Evolutionary conservation across 2,797 vertebrate genomes (phyloP), one percentile per base, ranked within the genome.

Genomic region (Acanthurus tractus): DNA sequence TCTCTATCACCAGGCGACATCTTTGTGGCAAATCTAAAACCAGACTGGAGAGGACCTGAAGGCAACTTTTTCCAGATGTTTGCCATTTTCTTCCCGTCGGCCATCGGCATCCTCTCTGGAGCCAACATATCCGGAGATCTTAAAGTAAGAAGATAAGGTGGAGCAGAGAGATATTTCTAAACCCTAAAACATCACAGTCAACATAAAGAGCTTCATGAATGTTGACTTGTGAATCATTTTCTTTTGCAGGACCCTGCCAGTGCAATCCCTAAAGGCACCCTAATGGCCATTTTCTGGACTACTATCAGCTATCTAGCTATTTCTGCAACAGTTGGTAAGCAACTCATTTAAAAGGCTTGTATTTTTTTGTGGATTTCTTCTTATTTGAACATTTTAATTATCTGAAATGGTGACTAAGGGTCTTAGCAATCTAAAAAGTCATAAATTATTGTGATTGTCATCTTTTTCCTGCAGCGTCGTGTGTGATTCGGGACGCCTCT

Each of bases 61-160:
- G 70, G 79, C 2, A 69, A 54, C 73, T 96, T 96, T 81, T 96
- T 96, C 64, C 63, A 85, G 46, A 94, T 95, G 92, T 96, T 97
- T 81, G 93, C 94, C 68, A 94, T 96, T 82, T 96, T 96, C 79
- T 96, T 96, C 78, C 95, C 94, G 10, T 95, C 94, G 1, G 90
- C 93, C 65, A 96, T 94, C 20, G 94, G 95, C 20, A 92, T 96
- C 72, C 80, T 96, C 55, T 92, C 93, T 22, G 94, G 95, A 10
- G 94, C 91, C 72, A 95, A 93, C 81, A 96, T 96, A 75, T 95
- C 92, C 50, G 95, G 95, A 71, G 94, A 96, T 57, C 89, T 96
- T 7, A 95, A 95, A 86, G 94, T 96, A 83, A 23, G 20, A 50
- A 1, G 1, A 48, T 12, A 23, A 42, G 25, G 34, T 15, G 50